phyloP scores from a whole-genome alignment of 2,797 vertebrate genomes.

The Labroides dimidiatus region DNA sequence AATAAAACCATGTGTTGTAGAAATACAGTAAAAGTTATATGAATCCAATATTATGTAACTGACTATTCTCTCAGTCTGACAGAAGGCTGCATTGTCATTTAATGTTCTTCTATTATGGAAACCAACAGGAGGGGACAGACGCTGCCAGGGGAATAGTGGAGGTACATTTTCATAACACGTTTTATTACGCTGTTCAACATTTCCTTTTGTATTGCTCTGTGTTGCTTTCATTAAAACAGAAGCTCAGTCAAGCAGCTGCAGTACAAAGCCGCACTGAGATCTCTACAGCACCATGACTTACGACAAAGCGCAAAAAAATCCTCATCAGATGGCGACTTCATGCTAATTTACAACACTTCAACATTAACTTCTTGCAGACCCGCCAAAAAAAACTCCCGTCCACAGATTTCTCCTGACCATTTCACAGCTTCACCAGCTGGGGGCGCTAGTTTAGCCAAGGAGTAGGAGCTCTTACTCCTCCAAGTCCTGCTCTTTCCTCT shows the following conservation, averaged over 20 bases:
- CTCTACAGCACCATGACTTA: slow-evolving; percentile 69
- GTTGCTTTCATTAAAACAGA: slow-evolving; percentile 19
- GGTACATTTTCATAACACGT: slow-evolving; percentile 23
- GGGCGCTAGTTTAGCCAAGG: no score
- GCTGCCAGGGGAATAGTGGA: slow-evolving; percentile 31
- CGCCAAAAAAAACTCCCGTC: not conserved
- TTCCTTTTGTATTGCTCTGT: slow-evolving; percentile 15
- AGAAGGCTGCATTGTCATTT: slow-evolving; percentile 26
- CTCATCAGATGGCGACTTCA: not conserved
- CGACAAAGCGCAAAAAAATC: slow-evolving; percentile 6
- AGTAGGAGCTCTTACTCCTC: no score
- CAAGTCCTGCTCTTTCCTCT: no score
- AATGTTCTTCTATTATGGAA: slow-evolving; percentile 25
- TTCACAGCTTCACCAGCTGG: not conserved
- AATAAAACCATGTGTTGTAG: slow-evolving; percentile 47
- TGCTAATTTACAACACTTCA: slow-evolving; percentile 7
- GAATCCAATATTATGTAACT: slow-evolving; percentile 44
- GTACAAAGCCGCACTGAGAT: slow-evolving; percentile 50
- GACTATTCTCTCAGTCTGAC: slow-evolving; percentile 18
- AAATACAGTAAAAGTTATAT: slow-evolving; percentile 45
- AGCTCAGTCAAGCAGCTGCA: slow-evolving; percentile 13
- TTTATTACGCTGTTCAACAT: slow-evolving; percentile 1
- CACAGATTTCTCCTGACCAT: not conserved
- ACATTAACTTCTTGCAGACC: not conserved
- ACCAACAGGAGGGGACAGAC: slow-evolving; percentile 45